Conservation (phyloP, 2,888 invertebrate genomes). For the Scaeva pyrastri region DNA sequence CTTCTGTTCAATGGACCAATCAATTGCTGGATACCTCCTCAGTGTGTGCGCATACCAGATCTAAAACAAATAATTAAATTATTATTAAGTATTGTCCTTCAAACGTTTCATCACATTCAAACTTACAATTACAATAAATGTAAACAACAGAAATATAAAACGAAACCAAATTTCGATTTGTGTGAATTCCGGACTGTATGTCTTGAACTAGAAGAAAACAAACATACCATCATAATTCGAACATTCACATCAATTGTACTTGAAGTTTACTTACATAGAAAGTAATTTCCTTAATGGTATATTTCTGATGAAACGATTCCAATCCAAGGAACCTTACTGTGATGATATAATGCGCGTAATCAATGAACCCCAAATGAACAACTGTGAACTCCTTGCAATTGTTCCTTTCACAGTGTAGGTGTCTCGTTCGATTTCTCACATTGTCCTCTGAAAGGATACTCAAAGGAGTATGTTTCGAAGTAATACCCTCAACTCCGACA, state of each 20-base stretch:
- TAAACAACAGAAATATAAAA: slow-evolving; percentile 94
- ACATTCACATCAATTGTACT: no score
- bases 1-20: slow-evolving; percentile 99
- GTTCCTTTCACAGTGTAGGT: slow-evolving; percentile 91
- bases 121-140: slow-evolving; percentile 94
- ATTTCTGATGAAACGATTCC: slow-evolving; percentile 92
- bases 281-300: slow-evolving; percentile 92
- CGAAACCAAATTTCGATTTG: slow-evolving; percentile 99
- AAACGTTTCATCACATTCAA: not conserved
- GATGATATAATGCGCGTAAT: slow-evolving; percentile 94
- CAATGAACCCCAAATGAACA: slow-evolving; percentile 94
- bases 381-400: slow-evolving; percentile 94
- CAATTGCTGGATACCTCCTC: slow-evolving; percentile 93
- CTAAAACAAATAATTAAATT: slow-evolving; percentile 85
- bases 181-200: slow-evolving; percentile 97
- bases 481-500: slow-evolving; percentile 92
- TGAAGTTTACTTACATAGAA: slow-evolving; percentile 91
- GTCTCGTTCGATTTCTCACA: slow-evolving; percentile 91
- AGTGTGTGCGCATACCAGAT: slow-evolving; percentile 96
- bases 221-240: not conserved
- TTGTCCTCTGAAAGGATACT: slow-evolving; percentile 87
- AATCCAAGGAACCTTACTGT: slow-evolving; percentile 93
- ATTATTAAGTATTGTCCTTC: slow-evolving; percentile 15
- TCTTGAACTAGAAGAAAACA: slow-evolving; percentile 92
- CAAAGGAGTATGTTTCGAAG: slow-evolving; percentile 89